phyloP scores from a whole-genome alignment of 2,888 invertebrate genomes.

The Protonemura montana region DNA sequence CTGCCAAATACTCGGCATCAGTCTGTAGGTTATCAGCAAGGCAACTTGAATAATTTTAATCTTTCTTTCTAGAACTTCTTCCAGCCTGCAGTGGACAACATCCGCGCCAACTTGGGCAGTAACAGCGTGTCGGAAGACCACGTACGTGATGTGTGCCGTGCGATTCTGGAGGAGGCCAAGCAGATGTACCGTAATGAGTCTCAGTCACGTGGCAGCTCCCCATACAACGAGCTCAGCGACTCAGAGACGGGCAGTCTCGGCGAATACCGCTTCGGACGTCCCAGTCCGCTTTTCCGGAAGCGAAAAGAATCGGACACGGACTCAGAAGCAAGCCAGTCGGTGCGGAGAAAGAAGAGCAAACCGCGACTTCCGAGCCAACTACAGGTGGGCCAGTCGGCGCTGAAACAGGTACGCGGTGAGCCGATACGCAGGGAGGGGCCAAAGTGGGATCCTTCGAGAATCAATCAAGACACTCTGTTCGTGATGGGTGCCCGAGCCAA shows the following conservation, averaged over 20 bases:
- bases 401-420: slow-evolving; percentile 54
- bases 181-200: slow-evolving; percentile 68
- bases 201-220: slow-evolving; percentile 61
- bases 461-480: slow-evolving; percentile 76
- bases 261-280: slow-evolving; percentile 61
- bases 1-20: too few species aligned
- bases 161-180: slow-evolving; percentile 82
- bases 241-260: slow-evolving; percentile 63
- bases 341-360: slow-evolving; percentile 54
- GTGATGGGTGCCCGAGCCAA: slow-evolving; percentile 79
- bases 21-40: not conserved
- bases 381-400: slow-evolving; percentile 39
- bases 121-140: slow-evolving; percentile 80
- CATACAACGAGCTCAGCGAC: slow-evolving; percentile 64
- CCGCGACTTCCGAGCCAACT: slow-evolving; percentile 42
- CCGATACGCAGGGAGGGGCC: slow-evolving; percentile 64
- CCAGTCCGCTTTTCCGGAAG: slow-evolving; percentile 63
- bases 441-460: slow-evolving; percentile 78
- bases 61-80: slow-evolving; percentile 74
- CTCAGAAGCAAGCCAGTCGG: slow-evolving; percentile 63
- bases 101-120: slow-evolving; percentile 76
- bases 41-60: slow-evolving; percentile 26
- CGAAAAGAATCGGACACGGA: slow-evolving; percentile 74
- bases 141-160: slow-evolving; percentile 73
- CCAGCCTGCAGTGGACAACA: slow-evolving; percentile 80